These are phyloP conservation scores for Protonemura montana DNA, from an alignment of 2,888 invertebrate genomes.

Conservation along the genomic window DNA sequence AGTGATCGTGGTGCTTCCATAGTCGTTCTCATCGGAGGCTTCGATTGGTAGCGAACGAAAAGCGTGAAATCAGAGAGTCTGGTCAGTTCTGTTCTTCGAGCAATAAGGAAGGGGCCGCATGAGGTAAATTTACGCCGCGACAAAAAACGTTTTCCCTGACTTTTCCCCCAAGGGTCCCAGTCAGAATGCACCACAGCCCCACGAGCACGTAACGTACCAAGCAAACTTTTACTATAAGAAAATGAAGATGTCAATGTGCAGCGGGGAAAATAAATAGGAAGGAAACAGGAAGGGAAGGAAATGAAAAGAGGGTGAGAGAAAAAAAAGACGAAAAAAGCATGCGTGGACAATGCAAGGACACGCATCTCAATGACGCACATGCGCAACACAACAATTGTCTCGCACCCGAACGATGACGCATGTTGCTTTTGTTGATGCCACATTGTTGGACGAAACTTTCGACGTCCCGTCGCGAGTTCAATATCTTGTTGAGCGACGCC, in stretches of 20 bases:
- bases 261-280: conserved; percentile 15
- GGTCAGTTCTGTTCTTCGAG: neutral
- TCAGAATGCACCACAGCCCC: neutral
- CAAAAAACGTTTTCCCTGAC: neutral
- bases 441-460: conserved; percentile 24
- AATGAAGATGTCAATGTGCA: conserved; percentile 36
- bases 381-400: neutral
- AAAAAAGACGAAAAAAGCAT: neutral
- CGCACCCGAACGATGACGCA: conserved; percentile 14
- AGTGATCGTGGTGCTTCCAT: too few species aligned
- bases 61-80: neutral
- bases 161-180: neutral
- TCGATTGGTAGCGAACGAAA: neutral
- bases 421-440: conserved; percentile 35
- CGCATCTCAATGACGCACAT: neutral
- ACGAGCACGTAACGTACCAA: neutral
- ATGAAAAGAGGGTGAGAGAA: conserved; percentile 8
- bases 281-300: neutral
- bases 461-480: neutral
- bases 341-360: neutral
- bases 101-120: neutral
- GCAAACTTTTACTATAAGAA: conserved; percentile 32
- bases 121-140: conserved; percentile 2
- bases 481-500: conserved; percentile 2
- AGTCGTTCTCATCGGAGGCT: too few species aligned